Evolutionary conservation across 2,113 vertebrate species (phyloP), one percentile per base, ranked within the genome.

Genomic region (Lepisosteus oculatus): DNA sequence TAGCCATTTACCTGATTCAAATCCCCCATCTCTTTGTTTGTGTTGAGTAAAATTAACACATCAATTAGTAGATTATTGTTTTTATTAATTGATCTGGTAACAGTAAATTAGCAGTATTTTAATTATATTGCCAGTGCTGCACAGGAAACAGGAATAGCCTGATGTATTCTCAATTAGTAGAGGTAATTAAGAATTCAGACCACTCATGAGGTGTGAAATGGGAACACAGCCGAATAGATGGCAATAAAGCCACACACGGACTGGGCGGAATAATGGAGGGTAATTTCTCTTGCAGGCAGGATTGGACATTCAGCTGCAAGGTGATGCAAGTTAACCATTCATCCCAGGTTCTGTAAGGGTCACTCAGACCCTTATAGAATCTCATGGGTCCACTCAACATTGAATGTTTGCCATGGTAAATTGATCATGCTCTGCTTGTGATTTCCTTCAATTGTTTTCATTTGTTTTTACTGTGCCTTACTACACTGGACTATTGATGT

Each of bases 201-300:
- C 15, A 72, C 51, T 73, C 69, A 80, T 76, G 42, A 55, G 63
- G 17, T 71, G 71, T 55, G 64, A 79, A 82, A 70, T 56, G 68
- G 68, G 78, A 51, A 69, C 64, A 61, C 61, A 75, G 65, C 29
- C 12, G 43, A n/a, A 67, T 45, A 15, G 70, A 72, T 65, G 66
- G 69, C 45, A 75, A 66, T 76, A 73, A 69, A 77, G 51, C 64
- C 69, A 47, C 42, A 4, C 54, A 66, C 15, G 74, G 64, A 76
- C 67, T 81, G 76, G 85, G 70, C 81, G 76, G 83, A 77, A 81
- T 55, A 78, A 72, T 72, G 56, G 47, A 72, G 65, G 62, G 42
- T 66, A 72, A 72, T 66, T 72, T 17, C 47, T 41, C 63, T 57
- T 41, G 44, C 62, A 72, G 56, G 44, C 14, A 63, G 70, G 13